Conservation (phyloP, 2,797 vertebrate species). For the Notamacropus eugenii region DNA sequence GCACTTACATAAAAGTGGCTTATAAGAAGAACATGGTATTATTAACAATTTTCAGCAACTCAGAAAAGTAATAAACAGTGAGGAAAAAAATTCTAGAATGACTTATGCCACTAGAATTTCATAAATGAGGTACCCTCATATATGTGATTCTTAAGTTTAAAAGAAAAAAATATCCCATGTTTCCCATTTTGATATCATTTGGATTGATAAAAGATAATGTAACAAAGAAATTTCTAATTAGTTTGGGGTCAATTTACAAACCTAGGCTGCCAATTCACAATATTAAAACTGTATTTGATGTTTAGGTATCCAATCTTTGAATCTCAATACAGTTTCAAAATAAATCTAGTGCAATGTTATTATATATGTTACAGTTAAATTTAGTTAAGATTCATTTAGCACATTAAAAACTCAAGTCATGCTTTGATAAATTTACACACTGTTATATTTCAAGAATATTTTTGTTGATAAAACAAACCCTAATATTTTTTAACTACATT, state of each 20-base stretch:
- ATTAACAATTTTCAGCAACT: conserved; percentile 27
- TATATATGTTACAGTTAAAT: neutral
- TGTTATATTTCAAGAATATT: conserved; percentile 15
- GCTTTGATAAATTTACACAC: conserved; percentile 23
- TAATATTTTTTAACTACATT: conserved; percentile 42
- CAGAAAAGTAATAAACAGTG: neutral
- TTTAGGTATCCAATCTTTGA: conserved; percentile 12
- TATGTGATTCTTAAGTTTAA: conserved; percentile 39
- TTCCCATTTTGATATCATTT: conserved; percentile 33
- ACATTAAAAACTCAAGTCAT: neutral
- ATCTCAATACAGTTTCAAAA: neutral
- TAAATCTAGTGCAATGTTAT: conserved; percentile 26
- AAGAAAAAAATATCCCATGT: conserved; percentile 31
- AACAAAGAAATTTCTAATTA: conserved; percentile 34
- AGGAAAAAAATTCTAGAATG: conserved; percentile 38
- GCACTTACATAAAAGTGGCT: conserved; percentile 33
- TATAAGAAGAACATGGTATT: conserved; percentile 21
- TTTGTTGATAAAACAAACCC: conserved; percentile 38
- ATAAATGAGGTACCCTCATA: neutral
- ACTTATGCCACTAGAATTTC: conserved; percentile 16
- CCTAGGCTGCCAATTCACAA: conserved; percentile 28
- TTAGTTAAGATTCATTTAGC: neutral
- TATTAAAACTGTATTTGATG: conserved; percentile 45
- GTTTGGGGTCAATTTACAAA: conserved; percentile 35
- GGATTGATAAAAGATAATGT: neutral